Percentiles rank a stretch among this genome's conserved stretches.
Conservation (phyloP, 2,888 invertebrate species). For the Ferdinandea cuprea region DNA sequence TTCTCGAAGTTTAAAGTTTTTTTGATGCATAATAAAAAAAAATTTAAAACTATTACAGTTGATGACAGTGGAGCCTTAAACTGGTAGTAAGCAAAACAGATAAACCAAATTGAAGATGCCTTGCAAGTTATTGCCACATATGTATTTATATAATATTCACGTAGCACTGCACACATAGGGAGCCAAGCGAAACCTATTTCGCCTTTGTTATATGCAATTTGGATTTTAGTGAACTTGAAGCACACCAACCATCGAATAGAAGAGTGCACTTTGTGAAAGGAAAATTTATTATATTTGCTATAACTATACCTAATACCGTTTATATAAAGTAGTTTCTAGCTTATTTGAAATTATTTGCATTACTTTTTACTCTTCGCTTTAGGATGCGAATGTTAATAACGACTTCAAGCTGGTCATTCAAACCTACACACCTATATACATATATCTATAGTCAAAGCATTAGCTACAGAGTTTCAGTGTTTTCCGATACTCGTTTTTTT, state of each 20-base stretch:
- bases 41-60: too few relatives aligned
- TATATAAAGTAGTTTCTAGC: conserved; percentile 31
- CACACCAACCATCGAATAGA: not conserved
- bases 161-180: too few relatives aligned
- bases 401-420: conserved; percentile 46
- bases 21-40: too few relatives aligned
- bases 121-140: not conserved
- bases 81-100: too few relatives aligned
- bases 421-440: not conserved
- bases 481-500: conserved; percentile 29
- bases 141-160: not conserved
- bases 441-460: conserved; percentile 35
- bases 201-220: too few relatives aligned
- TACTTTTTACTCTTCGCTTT: conserved; percentile 14
- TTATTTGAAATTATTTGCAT: conserved; percentile 16
- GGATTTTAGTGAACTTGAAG: not conserved
- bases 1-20: too few relatives aligned
- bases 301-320: too few relatives aligned
- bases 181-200: too few relatives aligned
- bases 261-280: not conserved
- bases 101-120: conserved; percentile 9
- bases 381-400: conserved; percentile 57
- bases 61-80: too few relatives aligned
- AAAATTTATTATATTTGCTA: too few relatives aligned
- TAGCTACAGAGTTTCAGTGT: conserved; percentile 32